Evolutionary conservation across 2,888 invertebrate species (phyloP), one percentile per base, ranked within the genome.

Genomic region (Tenodera sinensis): DNA sequence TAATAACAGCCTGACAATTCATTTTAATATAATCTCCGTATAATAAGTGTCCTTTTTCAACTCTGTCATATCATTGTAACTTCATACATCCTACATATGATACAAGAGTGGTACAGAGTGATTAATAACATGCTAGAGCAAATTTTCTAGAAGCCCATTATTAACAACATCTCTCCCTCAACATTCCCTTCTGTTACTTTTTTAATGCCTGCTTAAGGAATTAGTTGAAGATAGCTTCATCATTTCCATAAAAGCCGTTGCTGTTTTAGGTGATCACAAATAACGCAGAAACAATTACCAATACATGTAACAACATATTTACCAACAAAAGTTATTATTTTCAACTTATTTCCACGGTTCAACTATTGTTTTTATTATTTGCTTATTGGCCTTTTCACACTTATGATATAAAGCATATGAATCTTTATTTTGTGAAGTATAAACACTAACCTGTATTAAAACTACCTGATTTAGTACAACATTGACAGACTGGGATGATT

Each of bases 401-500:
- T 71, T 42, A 8, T 34, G 42, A 42, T 42, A 42, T 42, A 42
- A 42, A 42, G 42, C 42, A 25, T 25, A 54, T n/a, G 2, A 15
- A 54, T 15, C 15, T 8, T 34, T 34, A 54, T 71, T 71, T 71
- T 71, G 54, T 15, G 54, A 71, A 20, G 54, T 71, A 71, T 71
- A 87, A 34, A 82, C 42, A 85, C 25, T 27, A 42, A 25, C 47
- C 42, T 87, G 42, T 83, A 87, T 87, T 87, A 82, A 82, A 71
- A 88, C 88, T 88, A 88, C 83, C 28, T n/a, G 34, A 47, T 83
- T 83, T 83, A 71, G 42, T 87, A 89, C 47, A 89, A 42, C 42
- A 30, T 85, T 82, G 28, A 42, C 28, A 89, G 88, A 85, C 85
- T 47, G 84, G 83, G 84, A 88, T 89, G 83, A 84, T 89, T 89